Evolutionary conservation across 2,888 invertebrate species (phyloP).

Genomic region (Caenorhabditis virilis): DNA sequence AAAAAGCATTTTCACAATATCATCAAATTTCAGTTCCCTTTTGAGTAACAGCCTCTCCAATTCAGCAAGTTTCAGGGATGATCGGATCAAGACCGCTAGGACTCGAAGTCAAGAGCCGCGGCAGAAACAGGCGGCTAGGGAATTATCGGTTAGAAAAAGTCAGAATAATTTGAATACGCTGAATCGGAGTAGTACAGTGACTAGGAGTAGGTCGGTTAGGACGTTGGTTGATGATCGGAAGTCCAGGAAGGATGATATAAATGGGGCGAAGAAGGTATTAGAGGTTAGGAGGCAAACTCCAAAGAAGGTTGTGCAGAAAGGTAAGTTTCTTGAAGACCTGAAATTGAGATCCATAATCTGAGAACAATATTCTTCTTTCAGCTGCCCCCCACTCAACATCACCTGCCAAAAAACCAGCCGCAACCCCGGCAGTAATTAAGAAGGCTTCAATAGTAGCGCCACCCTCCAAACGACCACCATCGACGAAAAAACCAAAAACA

Average conservation of each 20-base stretch:
- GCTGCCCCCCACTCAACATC: no score
- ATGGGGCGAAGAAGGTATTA: constrained; percentile 2
- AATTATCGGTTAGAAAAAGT: neutral
- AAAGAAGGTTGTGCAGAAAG: no score
- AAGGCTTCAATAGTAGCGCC: no score
- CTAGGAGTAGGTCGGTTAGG: constrained; percentile 19
- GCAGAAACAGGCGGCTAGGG: constrained; percentile 3
- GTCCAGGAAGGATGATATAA: constrained; percentile 10
- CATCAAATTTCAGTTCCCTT: no score
- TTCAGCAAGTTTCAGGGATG: constrained; percentile 6
- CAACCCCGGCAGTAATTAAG: no score
- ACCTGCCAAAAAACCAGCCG: neutral
- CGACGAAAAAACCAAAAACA: neutral
- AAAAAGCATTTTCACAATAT: no score
- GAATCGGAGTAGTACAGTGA: neutral
- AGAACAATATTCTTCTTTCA: no score
- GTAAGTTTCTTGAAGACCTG: no score
- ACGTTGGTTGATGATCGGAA: constrained; percentile 18
- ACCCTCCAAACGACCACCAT: neutral
- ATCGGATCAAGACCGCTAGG: constrained; percentile 34
- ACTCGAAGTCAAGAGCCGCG: constrained; percentile 32
- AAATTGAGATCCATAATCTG: no score
- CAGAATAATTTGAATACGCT: neutral
- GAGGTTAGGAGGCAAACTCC: no score
- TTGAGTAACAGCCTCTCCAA: neutral